Conservation (phyloP, 1,140 invertebrate species). For the Drosophila nigromelanica region DNA sequence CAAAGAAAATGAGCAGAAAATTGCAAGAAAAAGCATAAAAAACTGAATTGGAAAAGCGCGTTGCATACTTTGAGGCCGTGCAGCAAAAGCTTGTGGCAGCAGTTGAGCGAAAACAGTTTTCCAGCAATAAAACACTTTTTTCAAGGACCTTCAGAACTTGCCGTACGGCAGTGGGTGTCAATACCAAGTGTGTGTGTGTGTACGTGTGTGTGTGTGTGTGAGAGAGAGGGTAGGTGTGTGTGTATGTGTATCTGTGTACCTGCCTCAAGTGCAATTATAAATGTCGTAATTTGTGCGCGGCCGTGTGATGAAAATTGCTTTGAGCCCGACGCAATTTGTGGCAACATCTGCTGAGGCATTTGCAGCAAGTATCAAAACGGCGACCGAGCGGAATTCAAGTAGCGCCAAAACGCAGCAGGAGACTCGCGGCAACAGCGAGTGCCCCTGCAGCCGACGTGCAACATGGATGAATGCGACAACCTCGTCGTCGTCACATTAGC, state of each 20-base stretch:
- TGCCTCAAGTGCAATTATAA: conserved; percentile 75
- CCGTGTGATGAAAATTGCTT: conserved; percentile 66
- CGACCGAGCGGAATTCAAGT: conserved; percentile 19
- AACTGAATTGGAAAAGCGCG: conserved; percentile 1
- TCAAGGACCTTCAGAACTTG: conserved; percentile 68
- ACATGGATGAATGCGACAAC: conserved; percentile 84
- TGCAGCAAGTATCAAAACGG: conserved; percentile 45
- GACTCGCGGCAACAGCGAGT: conserved; percentile 64
- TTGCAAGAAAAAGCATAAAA: conserved; percentile 4
- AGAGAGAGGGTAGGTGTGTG: too few species aligned
- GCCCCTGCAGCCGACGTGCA: conserved; percentile 65
- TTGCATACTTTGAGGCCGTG: conserved; percentile 61
- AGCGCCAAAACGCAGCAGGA: conserved; percentile 34
- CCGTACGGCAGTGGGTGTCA: conserved; percentile 33
- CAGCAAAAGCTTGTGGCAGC: conserved; percentile 20
- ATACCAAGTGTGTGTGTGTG: not conserved
- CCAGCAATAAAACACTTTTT: conserved; percentile 48
- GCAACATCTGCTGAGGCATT: conserved; percentile 2
- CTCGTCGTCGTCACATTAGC: conserved; percentile 79
- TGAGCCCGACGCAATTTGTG: conserved; percentile 23
- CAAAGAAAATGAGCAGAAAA: conserved; percentile 2
- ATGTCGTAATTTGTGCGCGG: conserved; percentile 73
- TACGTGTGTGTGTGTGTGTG: conserved; percentile 15
- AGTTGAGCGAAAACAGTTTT: conserved; percentile 33
- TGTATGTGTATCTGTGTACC: conserved; percentile 33